These are phyloP conservation scores for Odiellus spinosus DNA, from an alignment of 2,888 invertebrate species.

Conservation along the genomic window DNA sequence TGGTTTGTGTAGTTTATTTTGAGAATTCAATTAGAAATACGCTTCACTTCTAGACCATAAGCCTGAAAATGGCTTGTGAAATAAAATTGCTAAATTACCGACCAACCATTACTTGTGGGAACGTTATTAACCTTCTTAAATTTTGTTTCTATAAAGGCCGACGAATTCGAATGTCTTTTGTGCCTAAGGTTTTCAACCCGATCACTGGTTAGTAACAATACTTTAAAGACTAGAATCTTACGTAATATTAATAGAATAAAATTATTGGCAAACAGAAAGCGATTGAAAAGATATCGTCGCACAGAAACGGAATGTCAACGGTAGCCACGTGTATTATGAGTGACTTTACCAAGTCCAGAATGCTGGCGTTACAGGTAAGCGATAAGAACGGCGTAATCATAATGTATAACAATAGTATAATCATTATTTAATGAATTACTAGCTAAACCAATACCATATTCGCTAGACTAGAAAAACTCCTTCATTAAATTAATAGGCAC, in stretches of 20 bases:
- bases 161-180: conserved; percentile 76
- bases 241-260: background rate
- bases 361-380: conserved; percentile 61
- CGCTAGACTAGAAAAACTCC: background rate
- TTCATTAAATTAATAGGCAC: background rate
- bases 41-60: too few relatives aligned
- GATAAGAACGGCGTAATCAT: background rate
- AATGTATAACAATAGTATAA: background rate
- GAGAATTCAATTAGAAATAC: too few relatives aligned
- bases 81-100: too few relatives aligned
- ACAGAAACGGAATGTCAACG: conserved; percentile 21
- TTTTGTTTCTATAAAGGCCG: conserved; percentile 39
- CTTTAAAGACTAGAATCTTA: background rate
- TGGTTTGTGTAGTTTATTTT: background rate
- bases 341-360: conserved; percentile 28
- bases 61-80: too few relatives aligned
- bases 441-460: too few relatives aligned
- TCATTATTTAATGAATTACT: background rate
- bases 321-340: conserved; percentile 29
- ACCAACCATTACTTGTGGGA: too few relatives aligned
- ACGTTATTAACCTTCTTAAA: too few relatives aligned
- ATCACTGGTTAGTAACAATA: conserved; percentile 23
- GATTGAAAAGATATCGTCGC: conserved; percentile 16
- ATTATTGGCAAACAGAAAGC: conserved; percentile 9
- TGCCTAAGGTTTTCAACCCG: conserved; percentile 44